Percentiles rank a stretch among this genome's conserved stretches.
Evolutionary conservation across 2,113 vertebrate species (phyloP).

Genomic region (Petrocephalus zakoni): DNA sequence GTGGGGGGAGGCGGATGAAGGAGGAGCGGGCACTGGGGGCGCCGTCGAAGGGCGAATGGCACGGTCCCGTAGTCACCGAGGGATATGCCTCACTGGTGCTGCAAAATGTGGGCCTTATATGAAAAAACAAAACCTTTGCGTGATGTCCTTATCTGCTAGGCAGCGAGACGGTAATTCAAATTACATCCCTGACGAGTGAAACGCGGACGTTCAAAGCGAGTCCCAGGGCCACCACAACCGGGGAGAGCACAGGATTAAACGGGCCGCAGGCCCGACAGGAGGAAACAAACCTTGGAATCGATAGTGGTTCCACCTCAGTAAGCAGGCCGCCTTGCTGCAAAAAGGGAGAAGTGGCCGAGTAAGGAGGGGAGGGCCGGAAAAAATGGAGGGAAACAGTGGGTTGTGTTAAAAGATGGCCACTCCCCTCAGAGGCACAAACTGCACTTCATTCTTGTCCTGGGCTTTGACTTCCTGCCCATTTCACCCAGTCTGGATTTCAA

Average conservation of each 20-base stretch:
- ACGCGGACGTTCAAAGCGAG: slow-evolving; percentile 1
- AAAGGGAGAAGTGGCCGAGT: background rate
- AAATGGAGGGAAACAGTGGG: background rate
- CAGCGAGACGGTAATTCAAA: slow-evolving; percentile 17
- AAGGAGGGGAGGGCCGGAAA: background rate
- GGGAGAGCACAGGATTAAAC: slow-evolving; percentile 3
- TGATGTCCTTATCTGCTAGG: slow-evolving; percentile 13
- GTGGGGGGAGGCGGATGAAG: no score
- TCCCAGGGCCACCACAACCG: background rate
- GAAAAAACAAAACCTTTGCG: background rate
- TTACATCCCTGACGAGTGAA: slow-evolving; percentile 7
- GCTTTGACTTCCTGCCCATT: background rate
- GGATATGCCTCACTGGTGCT: slow-evolving; percentile 20
- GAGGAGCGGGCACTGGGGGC: no score
- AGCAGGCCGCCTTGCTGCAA: background rate
- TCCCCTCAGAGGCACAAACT: background rate
- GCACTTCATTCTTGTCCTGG: background rate
- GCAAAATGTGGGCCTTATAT: background rate
- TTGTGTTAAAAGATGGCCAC: background rate
- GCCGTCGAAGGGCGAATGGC: background rate
- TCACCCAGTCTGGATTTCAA: background rate
- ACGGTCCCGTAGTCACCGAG: background rate
- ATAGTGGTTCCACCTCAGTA: background rate
- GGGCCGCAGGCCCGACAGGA: background rate
- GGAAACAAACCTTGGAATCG: slow-evolving; percentile 10